Base-by-base conservation (phyloP, 2,113 vertebrate genomes). In the Callopanchax toddi region DNA sequence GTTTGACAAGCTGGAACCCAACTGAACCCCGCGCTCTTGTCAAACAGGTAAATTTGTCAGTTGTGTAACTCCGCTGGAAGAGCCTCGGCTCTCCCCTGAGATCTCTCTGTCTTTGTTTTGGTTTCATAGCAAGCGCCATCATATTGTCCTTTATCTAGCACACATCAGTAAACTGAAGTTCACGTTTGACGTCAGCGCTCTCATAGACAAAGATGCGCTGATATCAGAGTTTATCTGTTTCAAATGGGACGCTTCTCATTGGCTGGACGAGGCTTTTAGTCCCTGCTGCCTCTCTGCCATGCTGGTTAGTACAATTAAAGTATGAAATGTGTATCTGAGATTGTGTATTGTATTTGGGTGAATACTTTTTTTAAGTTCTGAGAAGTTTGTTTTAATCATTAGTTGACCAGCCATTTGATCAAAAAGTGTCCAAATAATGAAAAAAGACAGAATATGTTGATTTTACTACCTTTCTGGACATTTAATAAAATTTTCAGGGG, bases 101-200 rank as follows among this genome's bases (percentile, higher is more conserved):
- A 46, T 50, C 1, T 6, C 44, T 55, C 46, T 15, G 39, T 23
- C 60, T 77, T 55, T 72, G 78, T 82, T 81, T 76, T 67, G 53
- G 17, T 37, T 70, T 56, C 18, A 22, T 54, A 39, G 1, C 43
- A 9, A 57, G 44, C 40, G 77, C 32, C 69, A 64, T 34, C 71
- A 45, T 57, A 10, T 25, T n/a, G 53, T 75, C 63, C 44, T 42
- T 48, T 73, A 79, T 78, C 82, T 17, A 11, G 10, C 49, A 5
- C 62, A 34, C 52, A 76, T 87, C 79, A 56, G 76, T 81, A 73
- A 82, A 82, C 74, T 6, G 22, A 37, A 32, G 1, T 53, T 13
- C 12, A 9, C 4, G 59, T 60, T 76, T 60, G 81, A 86, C 68
- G 78, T 84, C 83, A 62, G 46, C 1, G 20, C 73, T 40, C 10